phyloP scores from a whole-genome alignment of 2,113 vertebrate species.

The Phyllopteryx taeniolatus region DNA sequence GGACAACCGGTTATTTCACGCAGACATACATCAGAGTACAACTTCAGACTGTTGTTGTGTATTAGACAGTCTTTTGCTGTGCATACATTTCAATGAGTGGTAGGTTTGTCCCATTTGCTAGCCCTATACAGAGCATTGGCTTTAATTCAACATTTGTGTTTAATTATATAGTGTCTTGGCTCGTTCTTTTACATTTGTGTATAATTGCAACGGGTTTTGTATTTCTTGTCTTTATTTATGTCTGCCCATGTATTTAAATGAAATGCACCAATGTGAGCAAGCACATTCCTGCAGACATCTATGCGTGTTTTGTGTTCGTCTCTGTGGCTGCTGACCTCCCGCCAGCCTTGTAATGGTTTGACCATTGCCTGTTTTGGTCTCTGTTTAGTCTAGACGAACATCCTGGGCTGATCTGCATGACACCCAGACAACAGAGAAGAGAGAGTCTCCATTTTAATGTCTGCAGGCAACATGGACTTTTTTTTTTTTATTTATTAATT shows the following conservation, averaged over 20 bases:
- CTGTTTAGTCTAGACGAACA: conserved; percentile 74
- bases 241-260: conserved; percentile 17
- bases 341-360: conserved; percentile 58
- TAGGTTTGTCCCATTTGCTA: conserved; percentile 27
- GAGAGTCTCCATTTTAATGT: conserved; percentile 70
- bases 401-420: conserved; percentile 69
- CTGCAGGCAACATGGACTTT: conserved; percentile 61
- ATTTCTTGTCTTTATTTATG: conserved; percentile 28
- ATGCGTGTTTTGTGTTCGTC: conserved; percentile 35
- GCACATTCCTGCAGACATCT: background rate
- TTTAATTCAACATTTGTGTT: conserved; percentile 31
- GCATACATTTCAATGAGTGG: conserved; percentile 24
- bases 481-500: conserved; percentile 9
- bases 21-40: conserved; percentile 64
- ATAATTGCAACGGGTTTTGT: conserved; percentile 40
- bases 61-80: conserved; percentile 50
- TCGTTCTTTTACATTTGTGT: conserved; percentile 30
- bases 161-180: conserved; percentile 41
- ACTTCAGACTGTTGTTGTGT: conserved; percentile 54
- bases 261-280: conserved; percentile 1
- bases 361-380: conserved; percentile 58
- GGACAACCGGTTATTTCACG: conserved; percentile 62
- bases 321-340: conserved; percentile 52
- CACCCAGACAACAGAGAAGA: conserved; percentile 69
- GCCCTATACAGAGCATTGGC: conserved; percentile 8